Evolutionary conservation across 2,888 invertebrate genomes (phyloP), one percentile per base, ranked within the genome.

Genomic region (Mellilla xanthometata): DNA sequence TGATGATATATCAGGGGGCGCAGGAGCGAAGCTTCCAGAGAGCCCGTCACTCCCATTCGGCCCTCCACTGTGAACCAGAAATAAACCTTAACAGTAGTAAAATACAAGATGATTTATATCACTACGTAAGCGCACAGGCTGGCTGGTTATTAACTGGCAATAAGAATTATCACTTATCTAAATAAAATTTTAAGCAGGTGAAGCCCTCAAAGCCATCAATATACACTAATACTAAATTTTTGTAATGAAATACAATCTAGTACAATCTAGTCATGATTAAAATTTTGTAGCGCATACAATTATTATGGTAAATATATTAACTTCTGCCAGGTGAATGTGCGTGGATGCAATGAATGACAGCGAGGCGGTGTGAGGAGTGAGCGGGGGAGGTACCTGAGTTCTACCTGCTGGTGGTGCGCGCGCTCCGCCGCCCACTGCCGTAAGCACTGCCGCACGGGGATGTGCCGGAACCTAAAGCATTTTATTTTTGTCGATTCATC

Each of bases 391-490:
- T 90, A 90, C 90, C 90, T 90, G 90, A 73, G 76, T 68, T 90
- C 90, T 90, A 90, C 90, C 90, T 90, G 90, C 90, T 90, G 87
- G 87, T 87, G 73, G 90, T 87, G 83, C 83, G 82, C 60, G 80
- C 81, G 66, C 81, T 76, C 42, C 89, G 84, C 52, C 89, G 81
- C 50, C 87, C 88, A 67, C 87, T 87, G 65, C 87, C 87, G 65
- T 86, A 87, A 49, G 78, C 76, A 45, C 84, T 84, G 62, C 85
- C 86, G 39, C 84, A 82, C 2, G 84, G 83, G 0, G 87, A 86
- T 9, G 86, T 83, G 51, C 86, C 86, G 4, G 88, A 89, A 12
- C 88, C 88, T 88, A 24, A 5, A 19, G 6, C 15, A 19, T 19
- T 19, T 19, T 19, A 5, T 6, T 19, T 19, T 1, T 19, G 1